phyloP scores from a whole-genome alignment of 2,113 vertebrate genomes.

The Quiscalus mexicanus region DNA sequence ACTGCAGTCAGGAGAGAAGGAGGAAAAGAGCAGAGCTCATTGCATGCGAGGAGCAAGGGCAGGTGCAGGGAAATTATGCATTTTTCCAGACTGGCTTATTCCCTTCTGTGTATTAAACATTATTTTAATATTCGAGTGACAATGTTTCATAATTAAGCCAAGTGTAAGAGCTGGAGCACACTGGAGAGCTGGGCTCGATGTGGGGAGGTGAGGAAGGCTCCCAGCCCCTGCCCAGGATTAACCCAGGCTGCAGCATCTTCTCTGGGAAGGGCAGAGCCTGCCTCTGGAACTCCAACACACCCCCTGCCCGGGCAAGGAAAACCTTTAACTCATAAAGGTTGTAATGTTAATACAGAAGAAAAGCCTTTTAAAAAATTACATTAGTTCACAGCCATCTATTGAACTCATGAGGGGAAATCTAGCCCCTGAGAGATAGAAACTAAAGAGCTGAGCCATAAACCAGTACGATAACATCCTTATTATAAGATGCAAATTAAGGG shows the following conservation, averaged over 20 bases:
- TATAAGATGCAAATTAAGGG: constrained; percentile 85
- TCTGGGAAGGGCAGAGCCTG: background rate
- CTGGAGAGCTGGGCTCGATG: constrained; percentile 66
- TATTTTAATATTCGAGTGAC: constrained; percentile 82
- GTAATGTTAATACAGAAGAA: constrained; percentile 74
- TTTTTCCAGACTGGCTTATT: constrained; percentile 75
- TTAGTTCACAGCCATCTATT: constrained; percentile 78
- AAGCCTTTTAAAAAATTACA: constrained; percentile 77
- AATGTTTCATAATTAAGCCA: constrained; percentile 83
- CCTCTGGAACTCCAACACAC: background rate
- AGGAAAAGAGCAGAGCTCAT: constrained; percentile 49
- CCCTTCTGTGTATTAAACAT: constrained; percentile 83
- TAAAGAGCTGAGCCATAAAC: constrained; percentile 81
- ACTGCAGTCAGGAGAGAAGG: constrained; percentile 11
- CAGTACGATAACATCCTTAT: constrained; percentile 84
- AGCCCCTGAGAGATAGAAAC: constrained; percentile 81
- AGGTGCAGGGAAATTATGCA: constrained; percentile 75
- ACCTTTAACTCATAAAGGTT: constrained; percentile 71
- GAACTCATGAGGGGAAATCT: constrained; percentile 82
- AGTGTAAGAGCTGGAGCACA: constrained; percentile 71
- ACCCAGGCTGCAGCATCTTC: background rate
- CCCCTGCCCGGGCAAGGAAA: background rate
- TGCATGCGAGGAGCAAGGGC: constrained; percentile 66
- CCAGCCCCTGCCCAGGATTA: background rate
- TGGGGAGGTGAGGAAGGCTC: constrained; percentile 63